Evolutionary conservation across 2,113 vertebrate species (phyloP).

Genomic region (Dermatemys mawii): DNA sequence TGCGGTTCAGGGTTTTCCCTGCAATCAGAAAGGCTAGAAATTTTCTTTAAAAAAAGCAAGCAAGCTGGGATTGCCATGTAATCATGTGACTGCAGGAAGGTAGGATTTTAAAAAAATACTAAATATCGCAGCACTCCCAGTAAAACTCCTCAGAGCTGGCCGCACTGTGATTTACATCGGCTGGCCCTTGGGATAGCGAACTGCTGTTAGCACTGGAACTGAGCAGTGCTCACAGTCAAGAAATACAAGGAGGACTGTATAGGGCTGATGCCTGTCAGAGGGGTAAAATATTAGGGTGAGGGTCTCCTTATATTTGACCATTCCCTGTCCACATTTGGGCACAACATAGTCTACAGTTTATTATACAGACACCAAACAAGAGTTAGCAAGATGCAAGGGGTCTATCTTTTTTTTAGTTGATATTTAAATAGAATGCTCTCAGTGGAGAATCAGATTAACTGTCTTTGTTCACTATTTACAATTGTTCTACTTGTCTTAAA

Average conservation of each 20-base stretch:
- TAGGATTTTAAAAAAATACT: not conserved
- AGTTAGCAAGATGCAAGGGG: not conserved
- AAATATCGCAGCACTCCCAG: not conserved
- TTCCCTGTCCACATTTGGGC: not conserved
- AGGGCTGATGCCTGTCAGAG: not conserved
- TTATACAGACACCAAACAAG: not conserved
- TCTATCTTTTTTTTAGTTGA: not conserved
- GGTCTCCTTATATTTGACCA: not conserved
- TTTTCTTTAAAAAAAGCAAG: not conserved
- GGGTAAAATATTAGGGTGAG: not conserved
- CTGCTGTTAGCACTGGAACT: not conserved
- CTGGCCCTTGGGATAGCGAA: not conserved
- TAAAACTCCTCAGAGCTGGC: not conserved
- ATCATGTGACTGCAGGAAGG: not conserved
- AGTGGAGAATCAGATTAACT: conserved; percentile 13
- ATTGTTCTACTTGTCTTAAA: not conserved
- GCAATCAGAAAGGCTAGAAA: not conserved
- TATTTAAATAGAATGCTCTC: conserved; percentile 32
- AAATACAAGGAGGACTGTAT: not conserved
- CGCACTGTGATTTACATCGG: conserved; percentile 2
- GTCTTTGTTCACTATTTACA: conserved; percentile 20
- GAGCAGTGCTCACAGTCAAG: not conserved
- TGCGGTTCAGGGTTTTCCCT: not conserved
- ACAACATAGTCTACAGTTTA: not conserved
- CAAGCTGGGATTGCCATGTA: not conserved